phyloP scores from a whole-genome alignment of 2,797 vertebrate genomes.

The Chaetophractus vellerosus region DNA sequence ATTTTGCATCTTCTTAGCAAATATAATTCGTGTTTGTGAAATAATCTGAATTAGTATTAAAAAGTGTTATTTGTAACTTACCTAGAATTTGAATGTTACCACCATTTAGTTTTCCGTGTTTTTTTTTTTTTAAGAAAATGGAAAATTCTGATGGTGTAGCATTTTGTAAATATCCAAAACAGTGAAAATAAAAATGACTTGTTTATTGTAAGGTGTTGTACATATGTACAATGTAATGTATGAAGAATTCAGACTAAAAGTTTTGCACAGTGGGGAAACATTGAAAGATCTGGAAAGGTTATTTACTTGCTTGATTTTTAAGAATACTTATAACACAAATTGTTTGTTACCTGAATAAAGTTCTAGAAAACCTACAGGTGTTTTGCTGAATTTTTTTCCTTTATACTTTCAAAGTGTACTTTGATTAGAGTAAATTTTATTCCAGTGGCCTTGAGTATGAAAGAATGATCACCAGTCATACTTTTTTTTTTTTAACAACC shows the following conservation, averaged over 20 bases:
- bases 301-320: conserved; percentile 60
- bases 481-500: background rate
- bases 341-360: conserved; percentile 64
- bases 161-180: background rate
- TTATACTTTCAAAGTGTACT: conserved; percentile 24
- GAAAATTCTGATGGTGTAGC: conserved; percentile 27
- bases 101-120: background rate
- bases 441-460: background rate
- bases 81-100: conserved; percentile 45
- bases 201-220: conserved; percentile 27
- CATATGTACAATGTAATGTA: background rate
- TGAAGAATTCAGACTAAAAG: background rate
- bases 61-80: conserved; percentile 67
- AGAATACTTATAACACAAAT: background rate
- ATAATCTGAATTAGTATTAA: conserved; percentile 50
- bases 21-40: conserved; percentile 48
- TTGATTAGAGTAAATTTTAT: conserved; percentile 22
- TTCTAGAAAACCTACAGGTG: conserved; percentile 70
- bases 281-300: background rate
- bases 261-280: background rate
- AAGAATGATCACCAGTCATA: background rate
- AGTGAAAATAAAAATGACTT: conserved; percentile 41
- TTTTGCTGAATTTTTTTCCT: conserved; percentile 34
- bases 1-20: conserved; percentile 41
- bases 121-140: conserved; percentile 48